Percentiles rank a stretch among this genome's conserved stretches.
phyloP scores from a whole-genome alignment of 1,140 invertebrate genomes.

The Calliphora vicina region DNA sequence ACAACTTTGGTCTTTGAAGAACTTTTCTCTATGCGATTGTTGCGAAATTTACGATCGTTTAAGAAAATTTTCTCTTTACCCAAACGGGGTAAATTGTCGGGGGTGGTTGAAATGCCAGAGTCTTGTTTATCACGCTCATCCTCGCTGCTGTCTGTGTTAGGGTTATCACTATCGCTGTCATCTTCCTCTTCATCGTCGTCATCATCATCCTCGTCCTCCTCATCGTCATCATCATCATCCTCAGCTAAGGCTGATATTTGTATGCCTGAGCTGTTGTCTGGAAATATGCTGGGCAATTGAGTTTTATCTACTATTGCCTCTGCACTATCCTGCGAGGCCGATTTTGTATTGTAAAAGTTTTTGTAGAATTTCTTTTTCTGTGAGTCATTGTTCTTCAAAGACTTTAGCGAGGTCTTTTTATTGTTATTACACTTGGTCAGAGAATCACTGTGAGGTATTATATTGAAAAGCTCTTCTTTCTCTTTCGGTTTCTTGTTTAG shows the following conservation, averaged over 20 bases:
- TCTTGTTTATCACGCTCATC: neutral
- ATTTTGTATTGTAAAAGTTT: constrained; percentile 12
- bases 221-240: neutral
- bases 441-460: constrained; percentile 25
- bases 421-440: constrained; percentile 14
- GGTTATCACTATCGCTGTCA: constrained; percentile 34
- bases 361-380: constrained; percentile 42
- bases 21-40: constrained; percentile 53
- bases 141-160: constrained; percentile 31
- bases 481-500: neutral
- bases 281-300: too few species aligned
- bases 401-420: constrained; percentile 37
- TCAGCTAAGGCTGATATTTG: neutral
- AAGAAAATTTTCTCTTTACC: constrained; percentile 46
- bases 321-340: constrained; percentile 3
- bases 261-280: neutral
- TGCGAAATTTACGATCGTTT: constrained; percentile 49
- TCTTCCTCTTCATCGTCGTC: constrained; percentile 34
- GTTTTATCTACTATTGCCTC: neutral
- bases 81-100: constrained; percentile 34
- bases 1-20: constrained; percentile 49
- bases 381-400: constrained; percentile 36
- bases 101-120: neutral
- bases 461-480: neutral
- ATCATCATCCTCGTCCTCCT: constrained; percentile 27